These are phyloP conservation scores for Lethenteron reissneri DNA, from an alignment of 2,113 vertebrate species.

Conservation along the genomic window DNA sequence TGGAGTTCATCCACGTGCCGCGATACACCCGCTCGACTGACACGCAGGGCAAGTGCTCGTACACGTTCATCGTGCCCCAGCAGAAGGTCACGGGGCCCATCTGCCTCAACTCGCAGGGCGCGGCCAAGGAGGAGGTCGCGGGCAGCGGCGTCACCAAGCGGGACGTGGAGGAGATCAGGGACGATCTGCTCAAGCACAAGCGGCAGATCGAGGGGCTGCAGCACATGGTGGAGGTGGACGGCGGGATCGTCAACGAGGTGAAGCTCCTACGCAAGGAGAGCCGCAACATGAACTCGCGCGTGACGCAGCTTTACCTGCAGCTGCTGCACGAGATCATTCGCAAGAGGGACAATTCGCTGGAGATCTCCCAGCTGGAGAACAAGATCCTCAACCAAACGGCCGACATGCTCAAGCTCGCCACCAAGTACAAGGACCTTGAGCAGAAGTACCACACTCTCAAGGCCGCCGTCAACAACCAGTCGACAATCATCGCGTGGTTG, in stretches of 20 bases:
- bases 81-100: slow-evolving; percentile 88
- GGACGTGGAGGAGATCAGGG: slow-evolving; percentile 74
- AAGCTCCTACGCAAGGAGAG: slow-evolving; percentile 89
- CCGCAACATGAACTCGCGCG: slow-evolving; percentile 91
- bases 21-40: background rate
- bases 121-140: slow-evolving; percentile 29
- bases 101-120: slow-evolving; percentile 53
- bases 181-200: slow-evolving; percentile 65
- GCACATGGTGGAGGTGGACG: slow-evolving; percentile 73
- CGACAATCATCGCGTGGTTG: slow-evolving; percentile 45
- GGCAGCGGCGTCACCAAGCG: slow-evolving; percentile 71
- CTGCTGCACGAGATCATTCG: slow-evolving; percentile 92
- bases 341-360: slow-evolving; percentile 81
- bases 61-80: slow-evolving; percentile 81
- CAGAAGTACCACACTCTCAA: slow-evolving; percentile 48
- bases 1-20: background rate
- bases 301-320: slow-evolving; percentile 96
- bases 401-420: slow-evolving; percentile 69
- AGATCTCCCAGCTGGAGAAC: slow-evolving; percentile 79
- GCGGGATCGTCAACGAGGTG: slow-evolving; percentile 84
- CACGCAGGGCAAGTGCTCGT: slow-evolving; percentile 44
- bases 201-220: slow-evolving; percentile 75
- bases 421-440: slow-evolving; percentile 70
- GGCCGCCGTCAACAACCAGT: slow-evolving; percentile 82
- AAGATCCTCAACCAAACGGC: slow-evolving; percentile 81